Conservation (phyloP, 2,797 vertebrate species). For the Clarias laeviceps region DNA sequence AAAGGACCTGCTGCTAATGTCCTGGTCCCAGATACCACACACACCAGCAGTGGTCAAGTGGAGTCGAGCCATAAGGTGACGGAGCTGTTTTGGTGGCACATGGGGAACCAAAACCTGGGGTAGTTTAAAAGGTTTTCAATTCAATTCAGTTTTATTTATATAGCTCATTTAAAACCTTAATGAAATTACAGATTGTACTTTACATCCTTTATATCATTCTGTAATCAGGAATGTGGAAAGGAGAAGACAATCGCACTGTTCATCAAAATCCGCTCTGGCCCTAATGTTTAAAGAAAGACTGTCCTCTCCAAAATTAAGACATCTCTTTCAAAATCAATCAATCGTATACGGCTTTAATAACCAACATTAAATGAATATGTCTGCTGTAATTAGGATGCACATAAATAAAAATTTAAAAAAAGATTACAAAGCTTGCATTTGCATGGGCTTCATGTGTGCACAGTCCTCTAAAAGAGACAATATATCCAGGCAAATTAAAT, state of each 20-base stretch:
- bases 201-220: background rate
- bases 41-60: too few relatives aligned
- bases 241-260: background rate
- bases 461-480: background rate
- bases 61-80: too few relatives aligned
- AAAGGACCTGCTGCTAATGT: too few relatives aligned
- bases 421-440: background rate
- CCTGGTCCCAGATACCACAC: too few relatives aligned
- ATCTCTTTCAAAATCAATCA: background rate
- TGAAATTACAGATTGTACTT: background rate
- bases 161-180: background rate
- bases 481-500: slow-evolving; percentile 1
- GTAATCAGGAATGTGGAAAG: background rate
- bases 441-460: background rate
- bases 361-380: background rate
- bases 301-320: background rate
- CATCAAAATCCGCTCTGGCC: background rate
- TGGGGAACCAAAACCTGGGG: too few relatives aligned
- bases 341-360: background rate
- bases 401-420: background rate
- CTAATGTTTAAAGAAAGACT: background rate
- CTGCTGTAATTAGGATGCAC: background rate
- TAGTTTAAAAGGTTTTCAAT: too few relatives aligned
- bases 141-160: too few relatives aligned
- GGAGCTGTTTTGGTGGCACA: too few relatives aligned